phyloP scores from a whole-genome alignment of 2,113 vertebrate genomes.

The Apistogramma diplotaenia region DNA sequence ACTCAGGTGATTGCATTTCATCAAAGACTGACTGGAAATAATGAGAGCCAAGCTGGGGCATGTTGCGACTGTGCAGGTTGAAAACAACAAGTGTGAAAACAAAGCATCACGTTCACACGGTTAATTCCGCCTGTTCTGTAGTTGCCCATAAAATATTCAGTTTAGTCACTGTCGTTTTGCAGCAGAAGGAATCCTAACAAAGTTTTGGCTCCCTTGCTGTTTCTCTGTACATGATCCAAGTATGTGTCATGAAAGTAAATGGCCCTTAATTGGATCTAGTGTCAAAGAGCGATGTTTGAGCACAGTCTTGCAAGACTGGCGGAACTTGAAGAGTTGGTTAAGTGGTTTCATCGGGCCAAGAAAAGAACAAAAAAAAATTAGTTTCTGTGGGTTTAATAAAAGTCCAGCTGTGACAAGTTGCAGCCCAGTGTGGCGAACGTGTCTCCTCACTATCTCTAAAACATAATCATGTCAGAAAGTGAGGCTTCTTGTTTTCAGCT shows the following conservation, averaged over 20 bases:
- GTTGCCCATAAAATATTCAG: conserved; percentile 19
- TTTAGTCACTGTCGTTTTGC: conserved; percentile 1
- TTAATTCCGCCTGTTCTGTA: conserved; percentile 9
- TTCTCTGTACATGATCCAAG: neutral
- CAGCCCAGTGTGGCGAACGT: neutral
- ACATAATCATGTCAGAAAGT: neutral
- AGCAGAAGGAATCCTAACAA: neutral
- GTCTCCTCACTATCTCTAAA: neutral
- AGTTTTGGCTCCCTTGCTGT: neutral
- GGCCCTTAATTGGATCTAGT: conserved; percentile 11
- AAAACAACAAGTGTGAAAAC: neutral
- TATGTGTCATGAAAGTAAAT: neutral
- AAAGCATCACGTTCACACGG: neutral
- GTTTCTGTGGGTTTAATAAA: conserved; percentile 6
- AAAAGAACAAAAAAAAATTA: neutral
- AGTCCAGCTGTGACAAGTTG: neutral
- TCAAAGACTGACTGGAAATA: neutral
- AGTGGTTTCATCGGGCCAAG: conserved; percentile 39
- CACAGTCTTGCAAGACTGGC: neutral
- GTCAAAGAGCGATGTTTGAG: neutral
- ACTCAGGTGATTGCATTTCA: neutral
- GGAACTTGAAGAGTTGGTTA: conserved; percentile 6
- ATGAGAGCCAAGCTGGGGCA: neutral
- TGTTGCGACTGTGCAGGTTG: neutral
- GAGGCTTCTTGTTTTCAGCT: neutral